Conservation (phyloP, 2,888 invertebrate genomes). For the Drosophila lutescens region DNA sequence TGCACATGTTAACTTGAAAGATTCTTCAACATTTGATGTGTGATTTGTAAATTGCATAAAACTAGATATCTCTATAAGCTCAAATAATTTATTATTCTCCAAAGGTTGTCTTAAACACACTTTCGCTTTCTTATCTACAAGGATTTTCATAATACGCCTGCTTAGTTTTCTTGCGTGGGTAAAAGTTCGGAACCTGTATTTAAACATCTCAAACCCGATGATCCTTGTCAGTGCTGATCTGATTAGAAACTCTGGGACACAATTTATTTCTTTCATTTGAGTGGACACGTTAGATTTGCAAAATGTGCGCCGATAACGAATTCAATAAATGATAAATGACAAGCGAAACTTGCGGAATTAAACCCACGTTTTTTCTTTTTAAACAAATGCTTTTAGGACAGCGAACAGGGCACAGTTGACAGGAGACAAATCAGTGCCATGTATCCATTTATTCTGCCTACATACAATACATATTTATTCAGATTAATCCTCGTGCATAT, state of each 20-base stretch:
- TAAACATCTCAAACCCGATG: not conserved
- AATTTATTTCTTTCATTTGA: slow-evolving; percentile 70
- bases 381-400: slow-evolving; percentile 60
- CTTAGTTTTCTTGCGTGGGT: not conserved
- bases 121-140: not conserved
- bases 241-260: slow-evolving; percentile 24
- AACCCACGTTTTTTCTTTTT: slow-evolving; percentile 26
- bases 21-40: not conserved
- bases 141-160: no score
- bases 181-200: not conserved
- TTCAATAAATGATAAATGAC: slow-evolving; percentile 70
- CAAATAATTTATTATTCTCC: no score
- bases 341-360: slow-evolving; percentile 44
- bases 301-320: slow-evolving; percentile 45
- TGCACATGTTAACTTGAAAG: not conserved
- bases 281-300: slow-evolving; percentile 49
- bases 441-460: slow-evolving; percentile 42
- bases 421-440: slow-evolving; percentile 67
- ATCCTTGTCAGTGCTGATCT: slow-evolving; percentile 27
- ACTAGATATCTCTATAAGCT: not conserved
- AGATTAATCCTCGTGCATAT: slow-evolving; percentile 33
- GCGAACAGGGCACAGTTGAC: slow-evolving; percentile 33
- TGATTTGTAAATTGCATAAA: not conserved
- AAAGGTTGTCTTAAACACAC: no score
- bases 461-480: slow-evolving; percentile 13